Evolutionary conservation across 2,888 invertebrate species (phyloP).

Genomic region (Metopia argyrocephala): DNA sequence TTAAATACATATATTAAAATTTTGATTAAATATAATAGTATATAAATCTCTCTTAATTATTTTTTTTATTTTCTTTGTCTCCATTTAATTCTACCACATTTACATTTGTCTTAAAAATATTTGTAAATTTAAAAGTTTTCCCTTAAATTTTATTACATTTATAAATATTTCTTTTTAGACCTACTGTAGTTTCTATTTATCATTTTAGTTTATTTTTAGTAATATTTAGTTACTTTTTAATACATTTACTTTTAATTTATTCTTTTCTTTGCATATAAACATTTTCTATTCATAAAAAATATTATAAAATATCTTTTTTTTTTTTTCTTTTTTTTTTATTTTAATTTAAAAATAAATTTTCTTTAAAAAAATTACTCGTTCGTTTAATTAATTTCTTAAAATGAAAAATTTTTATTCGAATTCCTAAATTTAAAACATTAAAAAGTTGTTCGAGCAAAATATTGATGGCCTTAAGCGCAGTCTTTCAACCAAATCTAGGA

Average conservation of each 20-base stretch:
- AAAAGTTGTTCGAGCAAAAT: slow-evolving; percentile 93
- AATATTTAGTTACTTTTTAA: neutral
- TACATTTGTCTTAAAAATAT: too few relatives aligned
- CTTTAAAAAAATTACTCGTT: slow-evolving; percentile 43
- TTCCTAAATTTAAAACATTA: slow-evolving; percentile 45
- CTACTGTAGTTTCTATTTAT: slow-evolving; percentile 2
- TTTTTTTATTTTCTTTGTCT: neutral
- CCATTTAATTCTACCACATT: neutral
- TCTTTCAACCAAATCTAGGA: slow-evolving; percentile 86
- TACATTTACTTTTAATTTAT: neutral
- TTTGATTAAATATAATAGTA: slow-evolving; percentile 3
- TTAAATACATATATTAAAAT: too few relatives aligned
- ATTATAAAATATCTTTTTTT: slow-evolving; percentile 25
- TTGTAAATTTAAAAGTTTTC: too few relatives aligned
- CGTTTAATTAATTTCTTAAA: slow-evolving; percentile 49
- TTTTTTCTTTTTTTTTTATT: slow-evolving; percentile 31
- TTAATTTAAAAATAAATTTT: slow-evolving; percentile 9
- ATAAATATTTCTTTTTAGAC: too few relatives aligned
- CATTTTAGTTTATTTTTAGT: slow-evolving; percentile 1
- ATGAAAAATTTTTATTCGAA: slow-evolving; percentile 29
- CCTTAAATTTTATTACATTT: too few relatives aligned
- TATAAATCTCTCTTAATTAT: neutral
- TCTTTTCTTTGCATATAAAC: neutral
- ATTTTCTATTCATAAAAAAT: neutral
- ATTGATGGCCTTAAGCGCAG: slow-evolving; percentile 91